These are phyloP conservation scores for Mesitornis unicolor DNA, from an alignment of 2,113 vertebrate species.

Conservation along the genomic window DNA sequence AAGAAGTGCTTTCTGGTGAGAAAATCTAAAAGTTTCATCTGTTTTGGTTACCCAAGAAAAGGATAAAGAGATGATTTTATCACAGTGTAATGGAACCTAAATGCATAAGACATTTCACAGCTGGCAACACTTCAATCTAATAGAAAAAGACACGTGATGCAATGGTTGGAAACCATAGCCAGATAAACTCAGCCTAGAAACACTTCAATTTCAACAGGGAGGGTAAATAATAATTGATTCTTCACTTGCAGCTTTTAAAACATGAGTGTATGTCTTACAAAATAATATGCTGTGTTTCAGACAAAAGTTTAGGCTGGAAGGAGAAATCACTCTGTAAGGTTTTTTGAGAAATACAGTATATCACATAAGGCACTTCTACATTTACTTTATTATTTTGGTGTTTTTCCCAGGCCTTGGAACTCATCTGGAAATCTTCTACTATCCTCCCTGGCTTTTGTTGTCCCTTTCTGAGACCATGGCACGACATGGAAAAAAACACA, in stretches of 20 bases:
- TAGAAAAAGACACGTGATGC: accelerated
- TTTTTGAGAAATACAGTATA: background rate
- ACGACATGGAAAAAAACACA: background rate
- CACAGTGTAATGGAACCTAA: background rate
- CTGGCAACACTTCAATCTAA: background rate
- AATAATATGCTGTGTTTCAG: background rate
- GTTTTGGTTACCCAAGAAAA: background rate
- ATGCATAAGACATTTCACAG: background rate
- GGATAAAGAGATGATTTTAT: background rate
- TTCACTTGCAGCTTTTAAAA: background rate
- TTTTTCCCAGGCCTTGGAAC: background rate
- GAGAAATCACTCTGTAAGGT: background rate
- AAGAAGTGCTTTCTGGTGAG: background rate
- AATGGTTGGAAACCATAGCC: background rate
- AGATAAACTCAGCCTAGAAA: background rate
- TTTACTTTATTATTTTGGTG: background rate
- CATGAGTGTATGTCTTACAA: background rate
- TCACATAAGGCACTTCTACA: background rate
- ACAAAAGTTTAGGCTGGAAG: background rate
- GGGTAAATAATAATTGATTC: background rate
- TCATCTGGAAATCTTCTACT: background rate
- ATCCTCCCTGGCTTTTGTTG: background rate
- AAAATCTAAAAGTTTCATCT: background rate
- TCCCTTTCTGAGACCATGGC: background rate
- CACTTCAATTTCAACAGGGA: background rate